These are phyloP conservation scores for Diadophis punctatus DNA, from an alignment of 2,113 vertebrate genomes.

Conservation along the genomic window DNA sequence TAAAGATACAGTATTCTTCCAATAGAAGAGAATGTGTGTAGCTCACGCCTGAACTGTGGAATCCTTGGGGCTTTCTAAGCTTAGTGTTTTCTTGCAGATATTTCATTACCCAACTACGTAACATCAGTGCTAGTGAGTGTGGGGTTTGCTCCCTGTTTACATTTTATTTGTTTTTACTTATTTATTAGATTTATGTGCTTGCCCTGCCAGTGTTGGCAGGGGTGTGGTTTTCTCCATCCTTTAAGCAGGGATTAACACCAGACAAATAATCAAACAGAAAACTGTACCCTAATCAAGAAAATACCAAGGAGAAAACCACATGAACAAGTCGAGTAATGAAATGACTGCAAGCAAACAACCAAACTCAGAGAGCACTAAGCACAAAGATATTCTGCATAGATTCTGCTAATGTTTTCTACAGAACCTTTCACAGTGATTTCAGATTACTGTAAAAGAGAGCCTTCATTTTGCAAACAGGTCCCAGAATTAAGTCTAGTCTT, in stretches of 20 bases:
- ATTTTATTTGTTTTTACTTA: not conserved
- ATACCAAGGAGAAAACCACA: not conserved
- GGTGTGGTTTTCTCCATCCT: no score
- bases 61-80: not conserved
- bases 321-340: not conserved
- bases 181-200: not conserved
- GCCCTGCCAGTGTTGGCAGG: not conserved
- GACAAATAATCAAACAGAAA: not conserved
- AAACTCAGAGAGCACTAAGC: not conserved
- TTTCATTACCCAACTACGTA: not conserved
- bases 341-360: not conserved
- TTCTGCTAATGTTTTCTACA: not conserved
- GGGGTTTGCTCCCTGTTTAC: not conserved
- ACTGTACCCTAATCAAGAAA: not conserved
- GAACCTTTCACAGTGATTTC: not conserved
- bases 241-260: not conserved
- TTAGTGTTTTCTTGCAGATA: not conserved
- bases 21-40: not conserved
- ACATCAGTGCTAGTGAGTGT: not conserved
- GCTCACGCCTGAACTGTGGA: not conserved
- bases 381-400: not conserved
- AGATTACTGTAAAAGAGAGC: not conserved
- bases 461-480: not conserved
- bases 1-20: not conserved
- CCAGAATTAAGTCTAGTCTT: not conserved